Evolutionary conservation across 2,888 invertebrate species (phyloP), one percentile per base, ranked within the genome.

Genomic region (Drosophila rellima): DNA sequence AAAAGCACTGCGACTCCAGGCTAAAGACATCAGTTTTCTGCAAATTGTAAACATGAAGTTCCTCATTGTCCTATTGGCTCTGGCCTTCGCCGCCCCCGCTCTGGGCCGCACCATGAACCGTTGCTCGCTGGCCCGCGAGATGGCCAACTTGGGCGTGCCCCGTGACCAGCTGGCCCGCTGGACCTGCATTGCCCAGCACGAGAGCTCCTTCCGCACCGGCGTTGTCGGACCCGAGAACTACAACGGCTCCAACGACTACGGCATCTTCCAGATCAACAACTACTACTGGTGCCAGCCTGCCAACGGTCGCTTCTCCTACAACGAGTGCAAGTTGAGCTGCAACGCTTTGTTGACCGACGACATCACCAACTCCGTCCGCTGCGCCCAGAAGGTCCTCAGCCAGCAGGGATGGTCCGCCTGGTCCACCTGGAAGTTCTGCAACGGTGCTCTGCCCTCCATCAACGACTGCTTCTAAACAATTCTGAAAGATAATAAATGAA

Each of bases 221-320:
- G 92, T 91, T 1, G 89, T 92, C 3, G 93, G 94, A 0, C 91
- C 90, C 2, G 70, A 90, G 0, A 94, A 94, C 84, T 77, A 64
- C 1, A 93, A 94, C 68, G 94, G 94, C 1, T 90, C 92, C 59
- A 82, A 81, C 42, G 93, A 93, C 79, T 93, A 86, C 65, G 92
- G 92, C n/a, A 78, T 92, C 60, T 92, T 91, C 76, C 92, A 92
- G 80, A 86, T 91, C 54, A 91, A 91, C 74, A 80, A 91, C 72
- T 76, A 75, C 51, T 91, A 85, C 72, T 92, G 92, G 92, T 92
- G 92, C 65, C 61, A 83, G 47, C 84, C 89, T 48, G 65, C 66
- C 29, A 70, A 48, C 39, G 82, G 88, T 18, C 72, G 73, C 37
- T 79, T 72, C 62, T 87, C 90, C 44, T 78, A 89, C 70, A 90